Percentiles rank a stretch among this genome's conserved stretches.
phyloP scores from a whole-genome alignment of 2,888 invertebrate species.

The Drosophila antonietae region DNA sequence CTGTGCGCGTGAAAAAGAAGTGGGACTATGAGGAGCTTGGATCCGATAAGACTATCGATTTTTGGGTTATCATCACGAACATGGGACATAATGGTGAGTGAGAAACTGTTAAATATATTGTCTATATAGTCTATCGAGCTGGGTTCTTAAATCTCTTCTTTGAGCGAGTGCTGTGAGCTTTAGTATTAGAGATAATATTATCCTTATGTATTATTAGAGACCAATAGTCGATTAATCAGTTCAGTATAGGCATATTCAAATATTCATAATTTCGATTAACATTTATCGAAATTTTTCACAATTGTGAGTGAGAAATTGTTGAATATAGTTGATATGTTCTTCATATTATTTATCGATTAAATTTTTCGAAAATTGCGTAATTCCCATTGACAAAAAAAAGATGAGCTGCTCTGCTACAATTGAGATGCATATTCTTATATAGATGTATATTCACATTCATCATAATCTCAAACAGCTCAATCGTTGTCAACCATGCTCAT shows the following conservation, averaged over 20 bases:
- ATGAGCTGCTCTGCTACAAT: not conserved
- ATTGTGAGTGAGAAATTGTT: no score
- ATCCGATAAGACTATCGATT: conserved; percentile 97
- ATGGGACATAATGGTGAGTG: conserved; percentile 93
- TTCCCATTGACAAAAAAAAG: not conserved
- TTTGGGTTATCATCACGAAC: conserved; percentile 97
- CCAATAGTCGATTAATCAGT: no score
- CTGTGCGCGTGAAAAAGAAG: conserved; percentile 96
- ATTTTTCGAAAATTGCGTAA: no score
- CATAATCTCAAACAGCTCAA: not conserved
- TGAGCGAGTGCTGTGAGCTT: no score
- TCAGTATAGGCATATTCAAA: no score
- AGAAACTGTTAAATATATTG: not conserved
- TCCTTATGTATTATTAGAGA: no score
- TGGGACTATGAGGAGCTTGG: conserved; percentile 98
- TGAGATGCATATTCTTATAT: not conserved
- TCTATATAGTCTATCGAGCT: no score
- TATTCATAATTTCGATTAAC: not conserved
- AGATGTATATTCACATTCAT: not conserved
- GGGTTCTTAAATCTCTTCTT: no score
- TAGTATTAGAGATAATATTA: no score
- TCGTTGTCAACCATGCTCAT: not conserved
- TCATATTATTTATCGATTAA: no score
- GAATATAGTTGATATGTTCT: no score
- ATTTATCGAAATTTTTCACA: not conserved